Evolutionary conservation across 2,797 vertebrate species (phyloP).

Genomic region (Euthynnus affinis): DNA sequence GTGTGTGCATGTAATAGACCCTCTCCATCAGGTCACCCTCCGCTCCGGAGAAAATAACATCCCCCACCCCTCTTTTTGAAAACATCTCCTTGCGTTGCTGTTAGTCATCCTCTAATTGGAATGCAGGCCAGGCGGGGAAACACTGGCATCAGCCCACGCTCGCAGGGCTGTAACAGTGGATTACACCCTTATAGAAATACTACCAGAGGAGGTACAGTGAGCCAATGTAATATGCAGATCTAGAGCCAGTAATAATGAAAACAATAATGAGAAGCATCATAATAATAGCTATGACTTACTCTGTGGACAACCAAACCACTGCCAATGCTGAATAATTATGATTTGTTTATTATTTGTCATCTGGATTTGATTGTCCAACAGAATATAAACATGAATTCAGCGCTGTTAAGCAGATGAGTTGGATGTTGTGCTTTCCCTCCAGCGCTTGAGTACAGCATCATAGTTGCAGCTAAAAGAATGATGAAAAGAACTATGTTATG

Average conservation of each 20-base stretch:
- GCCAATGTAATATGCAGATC: constrained; percentile 49
- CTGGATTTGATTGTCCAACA: constrained; percentile 38
- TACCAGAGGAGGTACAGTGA: constrained; percentile 37
- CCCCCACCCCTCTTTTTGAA: constrained; percentile 28
- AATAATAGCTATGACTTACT: constrained; percentile 46
- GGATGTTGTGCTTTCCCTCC: neutral
- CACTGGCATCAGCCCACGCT: constrained; percentile 48
- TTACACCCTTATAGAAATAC: constrained; percentile 46
- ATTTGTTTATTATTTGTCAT: constrained; percentile 48
- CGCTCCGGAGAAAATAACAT: constrained; percentile 34
- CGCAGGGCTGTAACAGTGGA: constrained; percentile 42
- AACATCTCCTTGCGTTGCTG: constrained; percentile 43
- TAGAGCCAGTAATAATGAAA: constrained; percentile 56
- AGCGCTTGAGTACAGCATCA: neutral
- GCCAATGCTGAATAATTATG: constrained; percentile 41
- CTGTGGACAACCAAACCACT: constrained; percentile 34
- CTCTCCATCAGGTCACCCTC: constrained; percentile 50
- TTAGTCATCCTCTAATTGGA: constrained; percentile 70
- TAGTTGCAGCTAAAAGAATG: neutral
- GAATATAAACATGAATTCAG: constrained; percentile 21
- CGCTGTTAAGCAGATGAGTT: constrained; percentile 20
- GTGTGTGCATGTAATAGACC: constrained; percentile 35
- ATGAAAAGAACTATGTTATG: neutral
- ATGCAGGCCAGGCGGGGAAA: constrained; percentile 47
- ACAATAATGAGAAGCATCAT: constrained; percentile 51